Conservation (phyloP, 2,797 vertebrate genomes). For the Botia kubotai region DNA sequence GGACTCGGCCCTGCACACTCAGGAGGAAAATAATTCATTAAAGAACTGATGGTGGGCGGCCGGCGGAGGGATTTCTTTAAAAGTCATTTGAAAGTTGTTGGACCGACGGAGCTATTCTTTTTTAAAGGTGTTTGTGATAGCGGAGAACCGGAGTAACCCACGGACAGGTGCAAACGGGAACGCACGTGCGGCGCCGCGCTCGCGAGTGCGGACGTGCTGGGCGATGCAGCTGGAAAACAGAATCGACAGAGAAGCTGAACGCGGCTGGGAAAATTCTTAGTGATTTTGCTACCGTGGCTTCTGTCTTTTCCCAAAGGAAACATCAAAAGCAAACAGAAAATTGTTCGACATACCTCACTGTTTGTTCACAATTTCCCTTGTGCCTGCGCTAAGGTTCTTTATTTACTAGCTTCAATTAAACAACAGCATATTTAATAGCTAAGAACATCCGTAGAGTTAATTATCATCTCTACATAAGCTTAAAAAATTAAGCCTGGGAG, state of each 20-base stretch:
- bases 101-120: conserved; percentile 35
- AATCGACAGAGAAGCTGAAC: conserved; percentile 15
- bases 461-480: background rate
- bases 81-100: conserved; percentile 64
- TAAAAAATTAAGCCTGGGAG: background rate
- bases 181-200: background rate
- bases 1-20: conserved; percentile 53
- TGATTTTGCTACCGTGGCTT: conserved; percentile 6
- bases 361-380: conserved; percentile 37
- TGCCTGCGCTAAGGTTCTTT: conserved; percentile 12
- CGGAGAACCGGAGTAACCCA: conserved; percentile 9
- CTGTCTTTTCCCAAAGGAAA: conserved; percentile 17
- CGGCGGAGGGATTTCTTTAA: conserved; percentile 51
- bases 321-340: conserved; percentile 43
- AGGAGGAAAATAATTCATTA: conserved; percentile 62
- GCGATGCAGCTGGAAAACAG: conserved; percentile 17
- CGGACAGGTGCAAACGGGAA: conserved; percentile 11
- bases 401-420: conserved; percentile 42
- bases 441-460: conserved; percentile 18
- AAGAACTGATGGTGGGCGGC: conserved; percentile 47
- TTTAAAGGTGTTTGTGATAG: background rate
- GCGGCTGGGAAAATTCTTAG: background rate
- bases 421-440: conserved; percentile 39
- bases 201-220: background rate
- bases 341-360: conserved; percentile 25